These are phyloP conservation scores for Brienomyrus brachyistius DNA, from an alignment of 2,113 vertebrate species.

Conservation along the genomic window DNA sequence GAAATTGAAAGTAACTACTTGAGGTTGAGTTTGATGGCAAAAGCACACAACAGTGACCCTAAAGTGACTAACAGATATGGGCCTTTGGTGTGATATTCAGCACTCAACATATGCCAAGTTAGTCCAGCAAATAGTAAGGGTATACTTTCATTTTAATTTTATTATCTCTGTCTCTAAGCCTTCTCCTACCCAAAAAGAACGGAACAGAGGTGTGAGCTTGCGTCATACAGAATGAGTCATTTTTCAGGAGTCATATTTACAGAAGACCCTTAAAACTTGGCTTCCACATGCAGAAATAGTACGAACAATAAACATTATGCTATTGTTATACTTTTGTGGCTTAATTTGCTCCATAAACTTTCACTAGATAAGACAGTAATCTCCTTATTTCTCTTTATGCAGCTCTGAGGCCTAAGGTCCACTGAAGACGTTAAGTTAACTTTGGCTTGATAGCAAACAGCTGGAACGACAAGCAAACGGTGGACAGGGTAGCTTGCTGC, in stretches of 20 bases:
- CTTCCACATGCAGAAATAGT: neutral
- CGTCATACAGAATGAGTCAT: neutral
- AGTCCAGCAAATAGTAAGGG: neutral
- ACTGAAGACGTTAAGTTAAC: neutral
- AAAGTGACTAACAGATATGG: neutral
- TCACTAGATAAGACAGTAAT: neutral
- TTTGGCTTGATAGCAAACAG: neutral
- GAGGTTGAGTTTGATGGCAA: neutral
- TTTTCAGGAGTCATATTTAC: neutral
- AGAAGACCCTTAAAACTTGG: neutral
- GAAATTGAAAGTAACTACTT: slow-evolving; percentile 17
- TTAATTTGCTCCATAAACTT: neutral
- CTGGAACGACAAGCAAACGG: neutral
- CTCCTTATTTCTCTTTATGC: neutral
- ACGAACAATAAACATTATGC: neutral
- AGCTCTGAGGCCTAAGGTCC: neutral
- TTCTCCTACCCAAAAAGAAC: neutral
- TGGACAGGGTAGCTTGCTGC: neutral
- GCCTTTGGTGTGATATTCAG: neutral
- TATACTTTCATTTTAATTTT: neutral
- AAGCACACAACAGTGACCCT: neutral
- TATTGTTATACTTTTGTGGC: neutral
- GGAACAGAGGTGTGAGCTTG: neutral
- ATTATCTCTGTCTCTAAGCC: neutral
- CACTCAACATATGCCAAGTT: neutral